phyloP scores from a whole-genome alignment of 1,140 invertebrate genomes.

The Drosophila guanche region DNA sequence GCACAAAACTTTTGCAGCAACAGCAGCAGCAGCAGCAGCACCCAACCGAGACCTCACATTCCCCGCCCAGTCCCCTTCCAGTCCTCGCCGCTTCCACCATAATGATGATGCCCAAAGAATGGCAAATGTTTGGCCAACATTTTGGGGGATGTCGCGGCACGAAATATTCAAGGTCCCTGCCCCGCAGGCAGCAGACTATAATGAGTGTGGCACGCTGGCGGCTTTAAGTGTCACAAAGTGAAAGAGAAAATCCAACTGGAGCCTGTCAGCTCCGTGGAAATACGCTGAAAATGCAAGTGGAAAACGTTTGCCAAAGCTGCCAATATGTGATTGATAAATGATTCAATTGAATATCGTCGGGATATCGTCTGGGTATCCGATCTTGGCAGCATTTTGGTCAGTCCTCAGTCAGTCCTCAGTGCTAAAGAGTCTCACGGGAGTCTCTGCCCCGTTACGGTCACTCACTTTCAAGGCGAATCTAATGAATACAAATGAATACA shows the following conservation, averaged over 20 bases:
- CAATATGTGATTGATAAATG: too few species aligned
- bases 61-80: background rate
- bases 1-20: slow-evolving; percentile 42
- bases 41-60: background rate
- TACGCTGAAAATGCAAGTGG: slow-evolving; percentile 19
- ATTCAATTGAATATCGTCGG: too few species aligned
- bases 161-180: slow-evolving; percentile 34
- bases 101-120: slow-evolving; percentile 63
- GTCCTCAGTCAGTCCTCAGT: too few species aligned
- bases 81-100: slow-evolving; percentile 4
- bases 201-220: slow-evolving; percentile 10
- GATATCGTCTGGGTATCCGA: too few species aligned
- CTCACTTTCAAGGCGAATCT: slow-evolving; percentile 8
- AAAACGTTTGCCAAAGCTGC: slow-evolving; percentile 2
- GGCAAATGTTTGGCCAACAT: slow-evolving; percentile 57
- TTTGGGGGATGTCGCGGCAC: slow-evolving; percentile 15
- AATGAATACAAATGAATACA: slow-evolving; percentile 45
- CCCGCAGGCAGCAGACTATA: background rate
- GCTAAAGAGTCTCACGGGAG: too few species aligned
- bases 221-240: slow-evolving; percentile 30
- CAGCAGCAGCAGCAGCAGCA: slow-evolving; percentile 5
- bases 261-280: slow-evolving; percentile 1
- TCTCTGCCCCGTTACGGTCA: slow-evolving; percentile 1
- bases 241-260: slow-evolving; percentile 40
- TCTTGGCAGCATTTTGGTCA: too few species aligned